Percentiles rank a stretch among this genome's conserved stretches.
These are phyloP conservation scores for Periophthalmus modestus DNA, from an alignment of 2,113 vertebrate species.

Conservation along the genomic window DNA sequence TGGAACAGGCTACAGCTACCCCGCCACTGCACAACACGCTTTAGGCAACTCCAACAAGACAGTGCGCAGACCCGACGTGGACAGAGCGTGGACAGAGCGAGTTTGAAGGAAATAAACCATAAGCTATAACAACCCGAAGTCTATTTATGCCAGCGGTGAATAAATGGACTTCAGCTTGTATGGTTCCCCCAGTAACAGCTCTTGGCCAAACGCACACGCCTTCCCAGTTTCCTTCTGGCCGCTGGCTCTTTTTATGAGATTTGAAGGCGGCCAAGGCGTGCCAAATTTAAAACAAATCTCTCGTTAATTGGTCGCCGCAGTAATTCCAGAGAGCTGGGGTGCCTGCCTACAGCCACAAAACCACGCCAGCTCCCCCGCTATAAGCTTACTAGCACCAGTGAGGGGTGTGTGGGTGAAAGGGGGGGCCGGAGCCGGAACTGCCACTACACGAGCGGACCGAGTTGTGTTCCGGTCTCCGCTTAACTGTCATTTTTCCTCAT, in stretches of 20 bases:
- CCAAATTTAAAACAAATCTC: slow-evolving; percentile 91
- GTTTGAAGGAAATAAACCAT: not conserved
- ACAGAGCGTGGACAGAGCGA: not conserved
- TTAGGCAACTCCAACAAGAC: slow-evolving; percentile 1
- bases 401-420: not conserved
- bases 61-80: not conserved
- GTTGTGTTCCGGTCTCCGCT: slow-evolving; percentile 70
- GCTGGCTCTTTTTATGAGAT: slow-evolving; percentile 75
- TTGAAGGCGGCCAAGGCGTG: slow-evolving; percentile 81
- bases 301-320: slow-evolving; percentile 91
- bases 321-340: slow-evolving; percentile 81
- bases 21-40: slow-evolving; percentile 3
- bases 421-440: slow-evolving; percentile 16
- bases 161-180: not conserved
- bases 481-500: slow-evolving; percentile 80
- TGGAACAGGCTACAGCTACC: slow-evolving; percentile 1
- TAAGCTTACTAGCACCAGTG: slow-evolving; percentile 62
- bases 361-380: slow-evolving; percentile 70
- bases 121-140: not conserved
- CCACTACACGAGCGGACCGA: slow-evolving; percentile 14
- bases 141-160: slow-evolving; percentile 2
- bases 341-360: no score
- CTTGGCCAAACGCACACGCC: slow-evolving; percentile 63
- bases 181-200: slow-evolving; percentile 34
- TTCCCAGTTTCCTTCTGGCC: slow-evolving; percentile 31